Conservation (phyloP, 2,888 invertebrate genomes). For the Melinaea marsaeus region DNA sequence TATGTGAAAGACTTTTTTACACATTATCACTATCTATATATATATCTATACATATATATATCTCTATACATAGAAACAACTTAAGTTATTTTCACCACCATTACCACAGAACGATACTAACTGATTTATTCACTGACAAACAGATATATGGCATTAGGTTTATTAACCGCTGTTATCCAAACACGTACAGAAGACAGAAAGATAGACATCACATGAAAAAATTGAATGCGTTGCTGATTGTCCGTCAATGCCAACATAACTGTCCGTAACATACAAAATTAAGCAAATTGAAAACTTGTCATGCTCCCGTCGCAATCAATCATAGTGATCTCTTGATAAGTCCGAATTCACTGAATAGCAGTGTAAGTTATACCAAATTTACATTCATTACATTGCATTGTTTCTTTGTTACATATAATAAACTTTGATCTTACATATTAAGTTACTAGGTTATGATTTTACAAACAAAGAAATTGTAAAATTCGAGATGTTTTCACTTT, state of each 20-base stretch:
- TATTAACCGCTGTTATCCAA: no score
- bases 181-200: no score
- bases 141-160: no score
- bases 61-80: no score
- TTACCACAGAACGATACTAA: no score
- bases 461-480: no score
- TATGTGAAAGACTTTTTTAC: no score
- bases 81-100: no score
- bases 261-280: conserved; percentile 44
- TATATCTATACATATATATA: no score
- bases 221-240: conserved; percentile 32
- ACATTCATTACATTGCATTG: not conserved
- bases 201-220: conserved; percentile 16
- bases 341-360: conserved; percentile 8
- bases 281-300: conserved; percentile 49
- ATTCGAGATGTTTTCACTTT: no score
- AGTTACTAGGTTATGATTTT: not conserved
- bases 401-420: not conserved
- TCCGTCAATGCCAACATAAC: conserved; percentile 47
- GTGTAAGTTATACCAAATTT: conserved; percentile 29
- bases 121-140: no score
- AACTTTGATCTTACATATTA: not conserved
- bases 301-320: conserved; percentile 57
- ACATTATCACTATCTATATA: no score
- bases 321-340: conserved; percentile 64